These are phyloP conservation scores for Micromesistius poutassou DNA, from an alignment of 2,797 vertebrate species.

Conservation along the genomic window DNA sequence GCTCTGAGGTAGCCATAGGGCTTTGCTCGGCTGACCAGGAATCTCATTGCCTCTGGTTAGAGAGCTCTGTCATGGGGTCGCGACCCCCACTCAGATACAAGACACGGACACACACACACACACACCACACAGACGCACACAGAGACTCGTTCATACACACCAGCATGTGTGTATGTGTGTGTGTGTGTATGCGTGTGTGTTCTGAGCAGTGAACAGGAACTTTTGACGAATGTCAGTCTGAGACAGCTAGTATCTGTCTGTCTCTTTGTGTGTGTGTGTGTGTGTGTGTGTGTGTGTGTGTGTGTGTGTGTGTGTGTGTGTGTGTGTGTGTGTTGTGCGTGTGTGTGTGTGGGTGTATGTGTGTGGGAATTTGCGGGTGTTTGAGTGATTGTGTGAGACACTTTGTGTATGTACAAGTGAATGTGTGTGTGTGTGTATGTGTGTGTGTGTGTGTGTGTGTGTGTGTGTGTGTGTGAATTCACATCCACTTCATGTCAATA, in stretches of 20 bases:
- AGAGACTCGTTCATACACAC: slow-evolving; percentile 3
- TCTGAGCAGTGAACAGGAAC: not conserved
- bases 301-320: not conserved
- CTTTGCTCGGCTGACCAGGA: not conserved
- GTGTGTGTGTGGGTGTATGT: no score
- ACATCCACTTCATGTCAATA: no score
- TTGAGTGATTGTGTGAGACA: no score
- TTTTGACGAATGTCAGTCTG: slow-evolving; percentile 1
- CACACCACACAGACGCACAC: not conserved
- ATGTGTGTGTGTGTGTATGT: no score
- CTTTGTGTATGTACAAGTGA: no score
- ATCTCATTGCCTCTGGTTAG: not conserved
- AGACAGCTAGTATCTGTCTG: not conserved
- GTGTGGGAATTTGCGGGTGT: no score
- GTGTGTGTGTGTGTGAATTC: no score
- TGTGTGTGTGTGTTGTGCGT: not conserved
- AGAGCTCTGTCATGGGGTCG: not conserved
- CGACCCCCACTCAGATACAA: not conserved
- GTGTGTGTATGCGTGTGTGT: not conserved
- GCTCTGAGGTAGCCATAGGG: not conserved
- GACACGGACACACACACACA: not conserved
- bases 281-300: slow-evolving; percentile 5
- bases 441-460: no score
- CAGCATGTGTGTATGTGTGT: slow-evolving; percentile 4
- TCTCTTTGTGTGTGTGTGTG: not conserved